Base-by-base conservation (phyloP, 2,797 vertebrate species). In the Ctenochaetus hawaiiensis region DNA sequence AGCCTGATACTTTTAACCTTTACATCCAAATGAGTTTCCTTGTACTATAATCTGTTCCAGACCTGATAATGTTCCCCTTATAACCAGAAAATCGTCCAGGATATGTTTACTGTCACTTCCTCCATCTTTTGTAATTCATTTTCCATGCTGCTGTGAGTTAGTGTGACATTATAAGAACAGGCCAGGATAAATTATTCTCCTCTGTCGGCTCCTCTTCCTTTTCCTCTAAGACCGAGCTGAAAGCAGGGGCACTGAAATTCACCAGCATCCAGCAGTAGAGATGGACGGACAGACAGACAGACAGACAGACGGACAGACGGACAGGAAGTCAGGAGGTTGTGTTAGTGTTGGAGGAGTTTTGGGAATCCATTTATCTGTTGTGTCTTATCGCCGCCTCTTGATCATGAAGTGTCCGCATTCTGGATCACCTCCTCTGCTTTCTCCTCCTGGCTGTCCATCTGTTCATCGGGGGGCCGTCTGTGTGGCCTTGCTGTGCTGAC, bases 101-200 rank as follows among this genome's bases (percentile, higher is more conserved):
- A 86, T 70, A 81, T 89, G 83, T 91, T 93, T 85, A 87, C 86
- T 79, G 83, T 90, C 77, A 83, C 83, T 79, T 81, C 67, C 65
- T 47, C 65, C 41, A 51, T 90, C 79, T 89, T 81, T 73, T 78
- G 62, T 80, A 74, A 88, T 88, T 86, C 64, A 82, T 87, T 92
- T 82, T 77, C 75, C 83, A 63, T 30, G 72, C 87, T 53, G 62
- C 75, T 70, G 82, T 69, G 69, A 88, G 77, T 87, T 86, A 75
- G 68, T 70, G 81, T 89, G 90, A 88, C 89, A 85, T 86, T 90
- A 85, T 43, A 74, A 79, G 76, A 87, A 49, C 62, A 9, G 69
- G 67, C 64, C 13, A 30, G 67, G 65, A 83, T 77, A 63, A 83
- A 87, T 86, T 67, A 83, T 75, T 64, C 72, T 68, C 76, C 43